These are phyloP conservation scores for Cirrhinus molitorella DNA, from an alignment of 2,797 vertebrate species.

Conservation along the genomic window DNA sequence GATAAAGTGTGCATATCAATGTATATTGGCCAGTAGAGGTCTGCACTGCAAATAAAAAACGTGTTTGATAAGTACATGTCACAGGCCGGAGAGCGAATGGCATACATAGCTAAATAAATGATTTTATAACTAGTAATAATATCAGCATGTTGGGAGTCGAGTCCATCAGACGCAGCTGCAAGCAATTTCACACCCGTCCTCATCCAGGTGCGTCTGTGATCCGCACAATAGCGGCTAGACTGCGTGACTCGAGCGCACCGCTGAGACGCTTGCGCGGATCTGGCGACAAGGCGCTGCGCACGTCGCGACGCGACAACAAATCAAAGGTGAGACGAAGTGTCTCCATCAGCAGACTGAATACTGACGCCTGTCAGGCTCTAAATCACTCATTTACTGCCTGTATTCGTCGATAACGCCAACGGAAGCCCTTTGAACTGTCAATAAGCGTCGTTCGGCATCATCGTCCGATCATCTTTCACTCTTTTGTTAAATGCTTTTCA, in stretches of 20 bases:
- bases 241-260: background rate
- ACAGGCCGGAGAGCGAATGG: background rate
- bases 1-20: background rate
- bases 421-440: slow-evolving; percentile 74
- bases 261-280: slow-evolving; percentile 64
- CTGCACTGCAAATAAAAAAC: background rate
- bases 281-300: slow-evolving; percentile 71
- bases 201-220: background rate
- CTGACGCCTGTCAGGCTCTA: slow-evolving; percentile 82
- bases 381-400: slow-evolving; percentile 83
- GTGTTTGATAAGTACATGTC: no score
- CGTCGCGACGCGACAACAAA: slow-evolving; percentile 75
- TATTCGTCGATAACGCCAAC: slow-evolving; percentile 77
- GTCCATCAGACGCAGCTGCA: background rate
- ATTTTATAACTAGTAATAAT: background rate
- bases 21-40: background rate
- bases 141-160: background rate
- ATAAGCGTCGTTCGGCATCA: slow-evolving; percentile 5
- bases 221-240: slow-evolving; percentile 25
- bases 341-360: slow-evolving; percentile 78
- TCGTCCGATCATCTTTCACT: slow-evolving; percentile 31
- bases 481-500: slow-evolving; percentile 1
- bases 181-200: background rate
- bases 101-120: background rate
- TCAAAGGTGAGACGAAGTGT: slow-evolving; percentile 86